These are phyloP conservation scores for Phaethornis superciliosus DNA, from an alignment of 2,113 vertebrate species.

Conservation along the genomic window DNA sequence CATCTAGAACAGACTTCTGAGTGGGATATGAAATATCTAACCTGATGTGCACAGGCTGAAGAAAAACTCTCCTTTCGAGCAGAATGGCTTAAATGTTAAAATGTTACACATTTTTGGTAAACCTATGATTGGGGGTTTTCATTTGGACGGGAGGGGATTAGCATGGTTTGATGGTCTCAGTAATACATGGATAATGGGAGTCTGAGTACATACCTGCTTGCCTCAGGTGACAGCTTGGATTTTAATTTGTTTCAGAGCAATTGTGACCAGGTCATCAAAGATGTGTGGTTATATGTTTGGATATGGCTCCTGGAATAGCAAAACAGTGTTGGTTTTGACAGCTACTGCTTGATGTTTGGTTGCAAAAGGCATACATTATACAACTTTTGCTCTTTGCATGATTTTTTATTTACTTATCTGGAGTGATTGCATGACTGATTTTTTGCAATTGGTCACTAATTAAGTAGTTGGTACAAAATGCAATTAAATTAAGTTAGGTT, in stretches of 20 bases:
- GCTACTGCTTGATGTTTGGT: background rate
- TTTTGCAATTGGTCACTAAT: background rate
- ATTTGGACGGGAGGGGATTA: background rate
- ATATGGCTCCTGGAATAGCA: background rate
- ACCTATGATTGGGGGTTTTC: background rate
- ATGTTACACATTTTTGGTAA: background rate
- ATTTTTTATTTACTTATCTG: background rate
- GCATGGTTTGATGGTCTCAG: background rate
- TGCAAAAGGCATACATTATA: background rate
- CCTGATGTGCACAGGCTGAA: background rate
- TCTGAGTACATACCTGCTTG: background rate
- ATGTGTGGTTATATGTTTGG: background rate
- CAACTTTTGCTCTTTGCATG: background rate
- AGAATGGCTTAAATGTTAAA: background rate
- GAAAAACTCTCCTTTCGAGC: background rate
- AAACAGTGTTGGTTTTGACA: background rate
- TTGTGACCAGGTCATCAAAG: background rate
- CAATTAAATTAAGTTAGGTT: background rate
- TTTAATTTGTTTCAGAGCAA: background rate
- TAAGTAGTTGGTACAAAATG: background rate
- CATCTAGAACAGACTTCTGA: background rate
- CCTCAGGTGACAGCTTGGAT: background rate
- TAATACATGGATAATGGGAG: background rate
- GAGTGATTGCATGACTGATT: background rate
- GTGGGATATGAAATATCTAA: background rate